Evolutionary conservation across 2,797 vertebrate genomes (phyloP).

Genomic region (Sebastes itinus): DNA sequence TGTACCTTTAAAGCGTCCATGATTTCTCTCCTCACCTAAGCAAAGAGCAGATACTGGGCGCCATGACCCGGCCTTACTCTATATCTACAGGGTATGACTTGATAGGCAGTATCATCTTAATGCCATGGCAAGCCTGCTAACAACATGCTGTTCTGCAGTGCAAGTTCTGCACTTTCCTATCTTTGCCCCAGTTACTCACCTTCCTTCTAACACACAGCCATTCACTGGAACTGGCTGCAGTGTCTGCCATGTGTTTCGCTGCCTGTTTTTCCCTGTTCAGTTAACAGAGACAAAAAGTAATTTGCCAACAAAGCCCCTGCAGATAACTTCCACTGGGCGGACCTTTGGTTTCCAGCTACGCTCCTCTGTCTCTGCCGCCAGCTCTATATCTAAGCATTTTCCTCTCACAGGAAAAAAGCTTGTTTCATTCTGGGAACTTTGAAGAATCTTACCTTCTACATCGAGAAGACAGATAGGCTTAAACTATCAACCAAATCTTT

Average conservation of each 20-base stretch:
- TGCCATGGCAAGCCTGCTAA: neutral
- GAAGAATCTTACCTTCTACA: neutral
- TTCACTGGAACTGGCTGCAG: neutral
- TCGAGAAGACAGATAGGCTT: neutral
- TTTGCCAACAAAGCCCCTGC: neutral
- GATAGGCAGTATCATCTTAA: neutral
- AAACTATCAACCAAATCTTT: neutral
- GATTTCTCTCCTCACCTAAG: neutral
- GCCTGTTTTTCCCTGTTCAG: neutral
- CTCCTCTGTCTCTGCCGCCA: neutral
- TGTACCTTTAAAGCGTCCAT: neutral
- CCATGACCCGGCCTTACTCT: neutral
- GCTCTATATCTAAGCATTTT: neutral
- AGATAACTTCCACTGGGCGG: neutral
- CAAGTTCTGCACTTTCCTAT: neutral
- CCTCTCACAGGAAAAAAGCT: neutral
- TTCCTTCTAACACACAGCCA: neutral
- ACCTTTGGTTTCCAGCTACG: neutral
- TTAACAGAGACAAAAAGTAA: neutral
- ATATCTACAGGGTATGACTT: neutral
- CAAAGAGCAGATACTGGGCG: neutral
- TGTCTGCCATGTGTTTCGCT: neutral
- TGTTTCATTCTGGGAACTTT: neutral
- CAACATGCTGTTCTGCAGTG: no score
- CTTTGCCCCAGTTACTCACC: neutral